Conservation (phyloP, 2,113 vertebrate species). For the Egretta garzetta region DNA sequence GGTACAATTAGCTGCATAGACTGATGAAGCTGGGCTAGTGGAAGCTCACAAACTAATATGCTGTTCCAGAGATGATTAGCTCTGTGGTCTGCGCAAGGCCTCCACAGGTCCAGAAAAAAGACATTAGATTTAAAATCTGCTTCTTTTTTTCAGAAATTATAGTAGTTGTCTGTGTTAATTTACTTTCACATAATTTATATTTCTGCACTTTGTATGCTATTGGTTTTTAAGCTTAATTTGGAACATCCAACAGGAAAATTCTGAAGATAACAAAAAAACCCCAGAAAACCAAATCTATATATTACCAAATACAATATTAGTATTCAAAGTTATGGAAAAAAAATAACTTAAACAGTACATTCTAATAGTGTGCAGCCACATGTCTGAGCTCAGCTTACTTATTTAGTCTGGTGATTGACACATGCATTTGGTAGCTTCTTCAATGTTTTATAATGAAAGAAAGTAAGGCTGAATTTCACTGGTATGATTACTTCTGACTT, state of each 20-base stretch:
- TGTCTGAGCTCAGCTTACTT: slow-evolving; percentile 39
- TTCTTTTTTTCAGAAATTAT: not conserved
- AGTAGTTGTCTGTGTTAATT: not conserved
- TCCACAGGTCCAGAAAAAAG: not conserved
- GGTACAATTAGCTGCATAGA: not conserved
- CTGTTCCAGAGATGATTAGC: not conserved
- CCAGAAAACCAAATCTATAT: not conserved
- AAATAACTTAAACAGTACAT: not conserved
- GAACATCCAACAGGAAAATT: not conserved
- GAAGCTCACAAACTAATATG: not conserved
- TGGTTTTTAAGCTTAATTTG: not conserved
- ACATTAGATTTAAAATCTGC: not conserved
- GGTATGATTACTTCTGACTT: not conserved
- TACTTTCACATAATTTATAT: not conserved
- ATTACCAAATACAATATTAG: not conserved
- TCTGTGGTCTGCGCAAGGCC: not conserved
- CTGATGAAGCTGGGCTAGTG: not conserved
- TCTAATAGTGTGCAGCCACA: not conserved
- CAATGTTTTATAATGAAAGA: slow-evolving; percentile 2
- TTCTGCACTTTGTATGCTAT: not conserved
- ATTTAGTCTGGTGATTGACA: slow-evolving; percentile 71
- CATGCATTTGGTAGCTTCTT: slow-evolving; percentile 72
- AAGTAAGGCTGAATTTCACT: not conserved
- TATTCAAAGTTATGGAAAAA: not conserved
- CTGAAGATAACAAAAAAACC: not conserved